Evolutionary conservation across 2,797 vertebrate genomes (phyloP).

Genomic region (Onychomys leucogaster): DNA sequence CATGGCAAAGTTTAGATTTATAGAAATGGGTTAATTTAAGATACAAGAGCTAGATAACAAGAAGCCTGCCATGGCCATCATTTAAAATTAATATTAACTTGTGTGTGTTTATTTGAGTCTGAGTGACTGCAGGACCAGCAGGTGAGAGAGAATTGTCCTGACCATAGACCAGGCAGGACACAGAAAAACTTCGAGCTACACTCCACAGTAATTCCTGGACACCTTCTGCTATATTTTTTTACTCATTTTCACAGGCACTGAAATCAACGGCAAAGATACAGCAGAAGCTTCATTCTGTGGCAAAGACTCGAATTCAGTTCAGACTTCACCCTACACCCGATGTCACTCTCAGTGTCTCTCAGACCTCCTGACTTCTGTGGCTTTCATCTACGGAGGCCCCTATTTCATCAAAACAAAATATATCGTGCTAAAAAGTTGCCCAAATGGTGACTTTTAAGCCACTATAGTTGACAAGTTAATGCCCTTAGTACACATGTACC

Average conservation of each 20-base stretch:
- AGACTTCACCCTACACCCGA: neutral
- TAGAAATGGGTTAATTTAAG: no score
- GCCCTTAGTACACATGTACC: neutral
- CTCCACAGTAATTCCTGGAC: neutral
- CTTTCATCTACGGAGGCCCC: neutral
- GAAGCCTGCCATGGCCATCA: no score
- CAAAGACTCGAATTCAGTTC: neutral
- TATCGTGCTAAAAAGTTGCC: neutral
- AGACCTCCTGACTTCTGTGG: neutral
- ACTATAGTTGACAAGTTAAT: conserved; percentile 20
- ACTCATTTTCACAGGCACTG: neutral
- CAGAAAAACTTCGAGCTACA: no score
- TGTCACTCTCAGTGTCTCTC: neutral
- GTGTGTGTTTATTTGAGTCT: no score
- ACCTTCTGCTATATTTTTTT: neutral
- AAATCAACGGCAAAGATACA: conserved; percentile 42
- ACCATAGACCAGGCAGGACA: no score
- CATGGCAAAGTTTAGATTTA: no score
- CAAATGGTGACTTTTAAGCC: conserved; percentile 6
- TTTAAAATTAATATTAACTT: no score
- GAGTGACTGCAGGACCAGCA: no score
- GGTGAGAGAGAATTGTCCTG: no score
- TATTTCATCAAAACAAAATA: conserved; percentile 52
- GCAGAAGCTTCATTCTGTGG: neutral
- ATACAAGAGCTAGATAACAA: no score